phyloP scores from a whole-genome alignment of 1,140 invertebrate species.

The Holcopasites calliopsidis region DNA sequence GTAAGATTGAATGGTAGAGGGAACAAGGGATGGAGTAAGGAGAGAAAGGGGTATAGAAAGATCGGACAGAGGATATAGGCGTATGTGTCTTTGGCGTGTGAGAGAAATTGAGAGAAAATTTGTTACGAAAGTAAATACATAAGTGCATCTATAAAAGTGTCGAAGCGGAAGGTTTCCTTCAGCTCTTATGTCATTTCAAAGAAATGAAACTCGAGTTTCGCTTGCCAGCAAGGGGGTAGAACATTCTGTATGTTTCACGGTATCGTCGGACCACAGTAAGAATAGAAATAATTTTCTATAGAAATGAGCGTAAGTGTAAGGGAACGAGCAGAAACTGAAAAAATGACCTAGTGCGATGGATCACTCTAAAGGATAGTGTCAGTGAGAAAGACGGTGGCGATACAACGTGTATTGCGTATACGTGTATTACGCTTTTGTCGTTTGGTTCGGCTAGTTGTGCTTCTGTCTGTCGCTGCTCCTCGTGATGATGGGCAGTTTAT shows the following conservation, averaged over 20 bases:
- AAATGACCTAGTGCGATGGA: background rate
- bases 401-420: too few species aligned
- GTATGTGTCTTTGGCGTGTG: background rate
- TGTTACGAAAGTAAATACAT: background rate
- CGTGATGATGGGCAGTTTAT: conserved; percentile 9
- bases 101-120: background rate
- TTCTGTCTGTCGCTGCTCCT: conserved; percentile 30
- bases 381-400: too few species aligned
- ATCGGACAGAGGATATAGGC: background rate
- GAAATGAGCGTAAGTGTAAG: background rate
- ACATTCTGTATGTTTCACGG: background rate
- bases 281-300: background rate
- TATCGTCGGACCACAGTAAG: background rate
- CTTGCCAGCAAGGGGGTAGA: background rate
- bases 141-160: conserved; percentile 29
- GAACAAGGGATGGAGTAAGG: background rate
- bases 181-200: background rate
- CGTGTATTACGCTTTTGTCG: too few species aligned
- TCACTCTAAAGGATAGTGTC: background rate
- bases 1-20: conserved; percentile 2
- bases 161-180: conserved; percentile 3
- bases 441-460: conserved; percentile 5
- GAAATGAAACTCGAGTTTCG: background rate
- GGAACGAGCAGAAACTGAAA: background rate
- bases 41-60: background rate